Evolutionary conservation across 2,113 vertebrate genomes (phyloP), one percentile per base, ranked within the genome.

Genomic region (Madoqua kirkii): DNA sequence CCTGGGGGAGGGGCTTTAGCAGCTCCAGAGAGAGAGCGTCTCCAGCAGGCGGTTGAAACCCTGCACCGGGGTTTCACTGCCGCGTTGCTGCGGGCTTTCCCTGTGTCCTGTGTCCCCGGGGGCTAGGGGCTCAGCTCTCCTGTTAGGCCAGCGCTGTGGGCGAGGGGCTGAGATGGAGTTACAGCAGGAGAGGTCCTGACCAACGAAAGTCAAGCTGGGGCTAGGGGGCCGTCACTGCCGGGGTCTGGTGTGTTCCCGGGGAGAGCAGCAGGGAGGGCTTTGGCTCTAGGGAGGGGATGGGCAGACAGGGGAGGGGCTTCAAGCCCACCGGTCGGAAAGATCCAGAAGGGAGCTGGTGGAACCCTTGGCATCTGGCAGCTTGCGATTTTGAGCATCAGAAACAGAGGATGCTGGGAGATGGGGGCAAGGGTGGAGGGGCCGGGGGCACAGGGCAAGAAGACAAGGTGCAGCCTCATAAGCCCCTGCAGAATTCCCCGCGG

Each of bases 21-120:
- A 0, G 48, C 78, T 10, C 9, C 7, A 0, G 2, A 0, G 13
- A 81, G 45, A 89, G 74, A 67, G 78, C 89, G 29, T 36, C 62
- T 33, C 23, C 95, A 87, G 96, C 93, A 82, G 97, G 92, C 6
- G 3, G 85, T 84, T 94, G 97, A 97, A 98, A 94, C 15, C 0
- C 16, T 13, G 85, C 50, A 0, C 64, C 12, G 0, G 25, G 40
- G 33, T 4, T 23, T n/a, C 1, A 27, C 57, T 2, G 54, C 31
- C 0, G 0, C 27, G 7, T 67, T 91, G 2, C 17, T 40, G 86
- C 48, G n/a, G 57, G 43, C 85, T 36, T 23, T 29, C 59, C 76
- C 76, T 6, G n/a, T 55, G 40, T 87, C 33, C 6, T 3, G 16
- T 0, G 79, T 89, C 93, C 78, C 78, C 0, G 5, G 81, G 64